Base-by-base conservation (phyloP, 2,113 vertebrate species). In the Ammodytes dubius region DNA sequence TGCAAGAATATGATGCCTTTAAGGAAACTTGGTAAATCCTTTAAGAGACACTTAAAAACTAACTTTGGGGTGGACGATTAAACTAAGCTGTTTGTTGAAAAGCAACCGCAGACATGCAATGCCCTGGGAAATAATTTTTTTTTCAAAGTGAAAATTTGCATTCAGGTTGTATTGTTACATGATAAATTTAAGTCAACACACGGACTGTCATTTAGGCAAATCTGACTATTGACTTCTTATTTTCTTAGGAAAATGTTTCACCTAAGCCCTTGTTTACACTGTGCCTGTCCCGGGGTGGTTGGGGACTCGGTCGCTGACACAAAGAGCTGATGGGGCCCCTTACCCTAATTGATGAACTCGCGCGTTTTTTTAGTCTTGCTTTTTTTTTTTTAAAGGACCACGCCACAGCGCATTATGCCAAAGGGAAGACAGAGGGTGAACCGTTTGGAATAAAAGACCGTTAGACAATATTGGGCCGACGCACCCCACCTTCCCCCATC, bases 261-360 rank as follows among this genome's bases (percentile, higher is more conserved):
- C 39, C 19, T 17, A 0, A 52, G 46, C 13, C 37, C 1, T 13
- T 59, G 49, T 87, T 77, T 64, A 59, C 54, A 5, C 35, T 47
- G 43, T 57, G 64, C 57, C 72, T 37, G 49, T 1, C 14, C 61
- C 5, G 3, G 53, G 27, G 56, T 68, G 50, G 70, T 60, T 40
- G 71, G 65, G 69, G 74, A 68, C 77, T 59, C 42, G 0, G 10
- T 65, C 71, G 43, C 77, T 60, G 60, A 84, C 74, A 87, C 87
- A 91, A 91, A 90, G 81, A 82, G 71, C 74, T 19, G 15, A 15
- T 5, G 87, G 86, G 84, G 78, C 77, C 89, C 66, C 84, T 73
- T 77, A 63, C 39, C 56, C 69, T 91, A 91, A 92, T 92, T 89
- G 87, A 93, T 80, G 72, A 74, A 84, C 75, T 82, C 84, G 79